phyloP scores from a whole-genome alignment of 2,113 vertebrate genomes.

The Grammomys dolichurus region DNA sequence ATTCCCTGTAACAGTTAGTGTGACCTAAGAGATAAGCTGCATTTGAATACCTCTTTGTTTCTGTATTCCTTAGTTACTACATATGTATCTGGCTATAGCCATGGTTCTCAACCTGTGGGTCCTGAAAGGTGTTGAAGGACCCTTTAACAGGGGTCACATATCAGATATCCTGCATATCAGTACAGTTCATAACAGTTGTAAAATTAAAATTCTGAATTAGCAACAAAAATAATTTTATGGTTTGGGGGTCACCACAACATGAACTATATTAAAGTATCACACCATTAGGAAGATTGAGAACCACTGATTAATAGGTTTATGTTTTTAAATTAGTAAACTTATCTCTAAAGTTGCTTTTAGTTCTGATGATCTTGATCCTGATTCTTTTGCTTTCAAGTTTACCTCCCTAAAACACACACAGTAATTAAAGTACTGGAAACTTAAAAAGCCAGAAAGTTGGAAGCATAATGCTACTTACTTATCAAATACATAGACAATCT shows the following conservation, averaged over 20 bases:
- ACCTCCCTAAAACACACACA: not conserved
- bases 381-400: not conserved
- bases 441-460: not conserved
- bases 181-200: not conserved
- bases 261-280: not conserved
- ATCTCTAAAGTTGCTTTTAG: slow-evolving; percentile 41
- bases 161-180: not conserved
- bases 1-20: slow-evolving; percentile 30
- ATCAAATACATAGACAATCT: not conserved
- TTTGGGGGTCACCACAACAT: not conserved
- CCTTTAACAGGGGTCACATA: not conserved
- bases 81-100: not conserved
- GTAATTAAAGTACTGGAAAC: not conserved
- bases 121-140: not conserved
- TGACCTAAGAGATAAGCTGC: not conserved
- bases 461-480: slow-evolving; percentile 3
- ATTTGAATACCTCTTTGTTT: slow-evolving; percentile 1
- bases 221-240: not conserved
- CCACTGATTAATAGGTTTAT: not conserved
- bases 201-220: not conserved
- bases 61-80: not conserved
- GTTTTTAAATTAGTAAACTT: slow-evolving; percentile 27
- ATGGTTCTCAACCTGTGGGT: not conserved
- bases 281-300: not conserved
- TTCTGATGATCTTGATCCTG: not conserved